phyloP scores from a whole-genome alignment of 2,797 vertebrate species.

The Antrozous pallidus region DNA sequence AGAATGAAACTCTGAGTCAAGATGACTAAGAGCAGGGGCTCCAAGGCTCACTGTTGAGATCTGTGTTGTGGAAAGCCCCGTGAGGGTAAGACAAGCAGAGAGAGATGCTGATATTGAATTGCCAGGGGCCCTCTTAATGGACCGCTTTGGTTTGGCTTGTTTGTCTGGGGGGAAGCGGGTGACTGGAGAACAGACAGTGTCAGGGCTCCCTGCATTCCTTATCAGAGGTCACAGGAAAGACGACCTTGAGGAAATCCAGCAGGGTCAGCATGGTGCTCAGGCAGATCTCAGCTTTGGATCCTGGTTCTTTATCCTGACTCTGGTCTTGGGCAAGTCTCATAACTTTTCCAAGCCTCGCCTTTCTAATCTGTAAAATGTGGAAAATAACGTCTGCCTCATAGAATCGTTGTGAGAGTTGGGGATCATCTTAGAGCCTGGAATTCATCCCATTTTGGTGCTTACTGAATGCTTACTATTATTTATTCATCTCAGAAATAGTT shows the following conservation, averaged over 20 bases:
- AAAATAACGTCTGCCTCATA: not conserved
- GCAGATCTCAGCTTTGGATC: not conserved
- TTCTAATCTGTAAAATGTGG: not conserved
- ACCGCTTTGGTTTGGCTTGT: not conserved
- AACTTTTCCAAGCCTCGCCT: not conserved
- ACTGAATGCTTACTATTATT: not conserved
- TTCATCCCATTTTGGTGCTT: not conserved
- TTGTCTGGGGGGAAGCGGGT: not conserved
- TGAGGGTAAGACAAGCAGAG: not conserved
- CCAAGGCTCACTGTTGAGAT: not conserved
- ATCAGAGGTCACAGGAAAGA: not conserved
- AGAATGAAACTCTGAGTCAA: not conserved
- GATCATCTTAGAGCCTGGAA: not conserved
- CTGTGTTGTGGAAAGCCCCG: not conserved
- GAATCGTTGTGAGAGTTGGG: not conserved
- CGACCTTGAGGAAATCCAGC: not conserved
- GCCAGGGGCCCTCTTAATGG: fast-evolving
- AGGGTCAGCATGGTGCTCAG: fast-evolving
- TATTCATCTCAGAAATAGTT: not conserved
- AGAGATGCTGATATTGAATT: fast-evolving
- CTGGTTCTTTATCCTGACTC: not conserved
- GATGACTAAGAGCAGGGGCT: not conserved
- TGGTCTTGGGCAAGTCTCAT: not conserved
- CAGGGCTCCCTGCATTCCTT: not conserved
- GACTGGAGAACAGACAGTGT: not conserved